phyloP scores from a whole-genome alignment of 2,113 vertebrate species.

The Axis porcinus region DNA sequence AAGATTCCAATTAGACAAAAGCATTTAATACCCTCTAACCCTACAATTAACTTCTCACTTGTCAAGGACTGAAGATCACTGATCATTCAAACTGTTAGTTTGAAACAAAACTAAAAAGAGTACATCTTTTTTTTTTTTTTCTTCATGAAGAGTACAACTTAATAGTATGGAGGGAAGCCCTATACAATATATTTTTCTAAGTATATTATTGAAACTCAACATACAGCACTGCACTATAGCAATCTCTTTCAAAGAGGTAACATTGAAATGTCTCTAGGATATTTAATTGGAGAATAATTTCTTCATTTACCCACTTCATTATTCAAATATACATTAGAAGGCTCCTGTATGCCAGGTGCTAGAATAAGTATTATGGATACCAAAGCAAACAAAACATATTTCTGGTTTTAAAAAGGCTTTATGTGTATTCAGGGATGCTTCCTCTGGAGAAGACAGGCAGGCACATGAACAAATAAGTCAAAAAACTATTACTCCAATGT shows the following conservation, averaged over 20 bases:
- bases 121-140: neutral
- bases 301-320: neutral
- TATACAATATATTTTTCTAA: neutral
- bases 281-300: neutral
- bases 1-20: neutral
- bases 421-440: neutral
- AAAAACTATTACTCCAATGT: neutral
- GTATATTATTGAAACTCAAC: neutral
- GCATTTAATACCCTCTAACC: neutral
- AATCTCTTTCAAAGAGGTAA: neutral
- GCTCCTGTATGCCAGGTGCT: neutral
- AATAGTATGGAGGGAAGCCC: neutral
- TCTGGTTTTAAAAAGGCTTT: neutral
- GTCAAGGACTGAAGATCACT: neutral
- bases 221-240: too few relatives aligned
- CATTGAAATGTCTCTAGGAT: neutral
- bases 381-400: neutral
- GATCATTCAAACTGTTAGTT: neutral
- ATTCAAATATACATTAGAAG: neutral
- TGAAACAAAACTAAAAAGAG: neutral
- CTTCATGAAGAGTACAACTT: neutral
- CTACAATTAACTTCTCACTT: neutral
- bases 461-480: neutral
- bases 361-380: neutral
- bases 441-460: too few relatives aligned